Percentiles rank a stretch among this genome's conserved stretches.
These are phyloP conservation scores for Sturnus vulgaris DNA, from an alignment of 2,113 vertebrate genomes.

Conservation along the genomic window DNA sequence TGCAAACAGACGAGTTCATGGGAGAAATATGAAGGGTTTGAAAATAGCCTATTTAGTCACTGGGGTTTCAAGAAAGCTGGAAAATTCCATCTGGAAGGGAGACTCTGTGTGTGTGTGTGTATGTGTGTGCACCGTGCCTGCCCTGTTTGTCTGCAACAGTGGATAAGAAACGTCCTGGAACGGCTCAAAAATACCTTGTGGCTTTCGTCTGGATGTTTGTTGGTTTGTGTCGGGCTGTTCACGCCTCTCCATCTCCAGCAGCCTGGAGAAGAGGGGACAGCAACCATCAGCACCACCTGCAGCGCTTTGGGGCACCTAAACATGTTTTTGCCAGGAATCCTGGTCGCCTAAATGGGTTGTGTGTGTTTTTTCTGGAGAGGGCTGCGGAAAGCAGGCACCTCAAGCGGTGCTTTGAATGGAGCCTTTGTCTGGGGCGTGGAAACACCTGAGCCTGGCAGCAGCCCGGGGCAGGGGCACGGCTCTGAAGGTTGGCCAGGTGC, in stretches of 20 bases:
- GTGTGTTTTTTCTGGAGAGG: slow-evolving; percentile 60
- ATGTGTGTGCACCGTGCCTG: slow-evolving; percentile 3
- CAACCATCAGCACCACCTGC: slow-evolving; percentile 57
- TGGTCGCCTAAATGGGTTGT: background rate
- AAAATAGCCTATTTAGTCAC: slow-evolving; percentile 46
- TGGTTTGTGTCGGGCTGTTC: background rate
- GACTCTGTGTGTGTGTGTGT: background rate
- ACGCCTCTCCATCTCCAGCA: slow-evolving; percentile 39
- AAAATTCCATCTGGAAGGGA: slow-evolving; percentile 64
- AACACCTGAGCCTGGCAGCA: slow-evolving; percentile 58
- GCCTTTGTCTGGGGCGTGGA: slow-evolving; percentile 31
- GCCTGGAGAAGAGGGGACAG: slow-evolving; percentile 30
- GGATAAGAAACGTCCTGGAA: slow-evolving; percentile 61
- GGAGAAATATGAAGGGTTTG: slow-evolving; percentile 52
- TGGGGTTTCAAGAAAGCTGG: slow-evolving; percentile 48
- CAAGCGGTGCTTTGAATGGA: slow-evolving; percentile 15
- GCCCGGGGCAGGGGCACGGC: background rate
- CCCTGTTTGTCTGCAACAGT: slow-evolving; percentile 57
- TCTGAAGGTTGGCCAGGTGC: background rate
- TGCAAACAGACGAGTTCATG: slow-evolving; percentile 42
- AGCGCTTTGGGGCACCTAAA: slow-evolving; percentile 38
- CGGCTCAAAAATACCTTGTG: slow-evolving; percentile 64
- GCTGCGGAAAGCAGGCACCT: slow-evolving; percentile 52
- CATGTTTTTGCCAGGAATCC: slow-evolving; percentile 61
- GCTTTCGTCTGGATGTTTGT: slow-evolving; percentile 36